Percentiles rank a stretch among this genome's conserved stretches.
These are phyloP conservation scores for Limosa lapponica DNA, from an alignment of 2,797 vertebrate species.

Conservation along the genomic window DNA sequence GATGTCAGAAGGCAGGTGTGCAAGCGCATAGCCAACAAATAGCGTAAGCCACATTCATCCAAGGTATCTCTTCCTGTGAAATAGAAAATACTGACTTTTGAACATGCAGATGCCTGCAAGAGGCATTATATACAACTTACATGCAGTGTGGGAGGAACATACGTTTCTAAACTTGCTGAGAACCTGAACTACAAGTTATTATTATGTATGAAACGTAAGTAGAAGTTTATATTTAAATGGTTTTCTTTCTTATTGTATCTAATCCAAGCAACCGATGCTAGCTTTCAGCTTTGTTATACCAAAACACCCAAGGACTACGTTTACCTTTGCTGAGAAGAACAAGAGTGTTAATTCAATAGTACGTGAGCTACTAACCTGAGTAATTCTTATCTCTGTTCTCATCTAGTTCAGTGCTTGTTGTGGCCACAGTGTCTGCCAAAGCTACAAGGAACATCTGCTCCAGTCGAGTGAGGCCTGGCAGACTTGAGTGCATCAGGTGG, in stretches of 20 bases:
- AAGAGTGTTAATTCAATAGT: not conserved
- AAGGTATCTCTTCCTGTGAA: conserved; percentile 92
- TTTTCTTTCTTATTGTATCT: not conserved
- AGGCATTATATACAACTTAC: not conserved
- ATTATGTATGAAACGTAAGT: not conserved
- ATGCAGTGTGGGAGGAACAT: not conserved
- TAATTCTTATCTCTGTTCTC: conserved; percentile 89
- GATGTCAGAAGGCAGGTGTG: conserved; percentile 97
- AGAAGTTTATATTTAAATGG: not conserved
- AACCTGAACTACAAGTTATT: not conserved
- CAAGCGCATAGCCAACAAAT: conserved; percentile 94
- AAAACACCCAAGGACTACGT: not conserved
- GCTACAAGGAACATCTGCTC: conserved; percentile 99
- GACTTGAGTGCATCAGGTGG: conserved; percentile 98
- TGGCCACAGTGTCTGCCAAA: conserved; percentile 96
- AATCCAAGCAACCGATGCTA: not conserved
- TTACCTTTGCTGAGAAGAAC: not conserved
- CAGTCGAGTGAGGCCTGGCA: conserved; percentile 94
- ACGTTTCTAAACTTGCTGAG: not conserved
- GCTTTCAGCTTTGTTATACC: not conserved
- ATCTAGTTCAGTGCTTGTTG: conserved; percentile 92
- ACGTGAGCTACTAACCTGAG: conserved; percentile 81
- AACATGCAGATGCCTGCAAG: not conserved
- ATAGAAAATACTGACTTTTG: not conserved
- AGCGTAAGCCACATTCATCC: conserved; percentile 95